These are phyloP conservation scores for Sisyra terminalis DNA, from an alignment of 2,888 invertebrate genomes.

Conservation along the genomic window DNA sequence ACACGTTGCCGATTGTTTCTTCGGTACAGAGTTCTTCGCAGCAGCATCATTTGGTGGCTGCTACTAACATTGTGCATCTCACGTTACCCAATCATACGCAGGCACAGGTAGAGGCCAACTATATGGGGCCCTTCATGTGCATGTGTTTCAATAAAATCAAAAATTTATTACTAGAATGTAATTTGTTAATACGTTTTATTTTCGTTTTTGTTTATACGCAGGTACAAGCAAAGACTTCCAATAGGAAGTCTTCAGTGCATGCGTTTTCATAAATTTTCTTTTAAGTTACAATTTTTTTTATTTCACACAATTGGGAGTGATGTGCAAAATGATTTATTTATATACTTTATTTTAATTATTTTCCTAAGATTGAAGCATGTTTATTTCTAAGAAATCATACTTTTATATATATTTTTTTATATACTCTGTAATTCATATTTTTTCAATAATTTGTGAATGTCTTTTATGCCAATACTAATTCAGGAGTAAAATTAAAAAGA, in stretches of 20 bases:
- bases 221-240: too few relatives aligned
- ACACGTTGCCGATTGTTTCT: conserved; percentile 34
- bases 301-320: conserved; percentile 3
- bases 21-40: conserved; percentile 35
- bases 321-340: conserved; percentile 8
- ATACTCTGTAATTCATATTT: conserved; percentile 11
- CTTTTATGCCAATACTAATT: background rate
- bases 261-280: background rate
- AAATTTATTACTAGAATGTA: too few relatives aligned
- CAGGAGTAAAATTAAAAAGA: conserved; percentile 11
- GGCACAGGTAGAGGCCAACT: conserved; percentile 38
- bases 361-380: conserved; percentile 13
- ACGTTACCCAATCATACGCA: conserved; percentile 48
- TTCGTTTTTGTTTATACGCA: background rate
- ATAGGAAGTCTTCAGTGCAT: background rate
- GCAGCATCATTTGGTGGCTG: conserved; percentile 37
- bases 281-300: conserved; percentile 2
- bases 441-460: conserved; percentile 4
- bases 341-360: conserved; percentile 8
- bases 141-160: conserved; percentile 11
- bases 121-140: conserved; percentile 15
- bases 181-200: background rate
- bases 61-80: conserved; percentile 74
- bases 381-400: conserved; percentile 7
- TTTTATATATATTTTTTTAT: conserved; percentile 7